Evolutionary conservation across 2,888 invertebrate genomes (phyloP), one percentile per base, ranked within the genome.

Genomic region (Rapana venosa): DNA sequence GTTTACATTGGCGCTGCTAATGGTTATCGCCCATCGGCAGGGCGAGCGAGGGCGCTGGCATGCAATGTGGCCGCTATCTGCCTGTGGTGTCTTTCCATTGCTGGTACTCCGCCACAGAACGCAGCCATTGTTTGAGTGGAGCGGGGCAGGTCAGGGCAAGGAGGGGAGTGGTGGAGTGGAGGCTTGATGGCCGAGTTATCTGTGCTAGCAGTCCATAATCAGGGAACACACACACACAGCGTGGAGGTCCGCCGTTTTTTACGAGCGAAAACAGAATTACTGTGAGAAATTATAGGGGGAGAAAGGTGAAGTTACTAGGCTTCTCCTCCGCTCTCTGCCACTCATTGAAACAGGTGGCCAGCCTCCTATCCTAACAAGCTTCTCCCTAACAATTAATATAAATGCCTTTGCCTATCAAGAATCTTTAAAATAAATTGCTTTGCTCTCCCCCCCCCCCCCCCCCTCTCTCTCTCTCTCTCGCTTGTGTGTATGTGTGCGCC

Each of bases 1-100:
- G 89, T 89, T 88, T 88, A 88, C 30, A 61, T 81, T 84, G 84
- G 47, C 83, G 83, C 35, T 13, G 77, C 85, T 83, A 56, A 66
- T 70, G 89, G 89, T 89, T 89, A 89, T 89, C 89, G 74, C 70
- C 74, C 89, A 15, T 84, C 79, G 36, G 58, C 58, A 56, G 74
- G 15, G 56, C 79, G 88, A 83, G 47, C 2, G 83, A 32, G 20
- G 81, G 88, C 88, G 84, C 88, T 84, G 89, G 70, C 85, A 56
- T 83, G 89, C 47, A 89, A 89, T 61, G 74, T 89, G 89, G 89
- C 85, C 36, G 74, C 77, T 89, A 85, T 79, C 88, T 88, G 58
- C 47, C 8, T 58, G 70, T 56, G 74, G 35, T 85, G 89, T 74
- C 74, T 58, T 61, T 89, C 89, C 74, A 85, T 89, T 85, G 56